Evolutionary conservation across 2,888 invertebrate genomes (phyloP), one percentile per base, ranked within the genome.

Genomic region (Dendrolimus pini): DNA sequence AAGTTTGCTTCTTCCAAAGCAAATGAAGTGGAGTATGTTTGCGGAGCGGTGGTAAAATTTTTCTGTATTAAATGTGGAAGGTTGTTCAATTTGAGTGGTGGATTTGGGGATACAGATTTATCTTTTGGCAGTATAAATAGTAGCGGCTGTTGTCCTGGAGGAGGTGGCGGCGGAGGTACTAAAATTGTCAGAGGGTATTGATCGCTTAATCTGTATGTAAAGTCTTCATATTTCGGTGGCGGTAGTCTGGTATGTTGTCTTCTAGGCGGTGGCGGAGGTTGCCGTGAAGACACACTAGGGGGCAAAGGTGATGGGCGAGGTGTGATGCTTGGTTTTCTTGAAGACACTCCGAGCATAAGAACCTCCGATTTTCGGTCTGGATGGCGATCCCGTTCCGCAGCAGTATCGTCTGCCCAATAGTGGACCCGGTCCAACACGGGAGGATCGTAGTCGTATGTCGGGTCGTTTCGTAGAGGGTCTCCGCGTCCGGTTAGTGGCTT

Each of bases 391-490:
- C 81, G 72, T 62, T 94, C 93, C 1, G 92, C 84, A 66, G 93
- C 92, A 65, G 91, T 92, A 0, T 94, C 93, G 54, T 94, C 94
- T 18, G 94, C 93, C 96, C 96, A 96, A 74, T 96, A 96, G 68
- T 95, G 95, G 3, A 96, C 96, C 52, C 94, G 88, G 63, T 96
- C 95, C 53, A 96, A 81, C 2, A 95, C 94, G 1, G 96, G 96
- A 0, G 96, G 96, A 59, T 96, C 95, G 77, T 96, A 96, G 76
- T 96, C 96, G 77, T 94, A 96, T 1, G 96, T 96, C 9, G 96
- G 96, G 75, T 96, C 96, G 74, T 96, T 96, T 70, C 95, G 95
- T 55, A 96, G 77, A 0, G 96, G 96, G 80, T 96, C 96, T 0
- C 96, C 96, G 59, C 94, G 93, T 7, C 96, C 96, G 54, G 96